Conservation (phyloP, 2,797 vertebrate species). For the Peromyscus attwateri region DNA sequence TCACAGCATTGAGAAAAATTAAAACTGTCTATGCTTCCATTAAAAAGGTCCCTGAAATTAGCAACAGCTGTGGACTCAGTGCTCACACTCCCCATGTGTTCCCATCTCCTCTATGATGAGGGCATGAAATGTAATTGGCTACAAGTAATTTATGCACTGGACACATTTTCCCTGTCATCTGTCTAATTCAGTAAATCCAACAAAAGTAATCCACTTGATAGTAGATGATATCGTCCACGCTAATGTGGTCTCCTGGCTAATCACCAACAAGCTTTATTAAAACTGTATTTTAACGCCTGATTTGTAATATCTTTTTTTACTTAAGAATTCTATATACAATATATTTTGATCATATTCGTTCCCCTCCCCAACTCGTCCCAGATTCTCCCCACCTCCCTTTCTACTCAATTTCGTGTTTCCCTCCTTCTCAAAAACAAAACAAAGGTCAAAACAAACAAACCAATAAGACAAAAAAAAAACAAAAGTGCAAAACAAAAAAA, state of each 20-base stretch:
- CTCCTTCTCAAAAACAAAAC: background rate
- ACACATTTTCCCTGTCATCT: background rate
- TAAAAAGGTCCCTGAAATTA: background rate
- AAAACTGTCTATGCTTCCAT: background rate
- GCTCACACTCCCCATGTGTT: background rate
- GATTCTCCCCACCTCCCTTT: background rate
- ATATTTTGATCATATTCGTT: background rate
- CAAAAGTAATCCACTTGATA: background rate
- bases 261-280: background rate
- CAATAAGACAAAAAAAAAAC: background rate
- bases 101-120: background rate
- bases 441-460: background rate
- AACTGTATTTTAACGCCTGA: background rate
- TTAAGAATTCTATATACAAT: background rate
- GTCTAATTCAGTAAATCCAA: background rate
- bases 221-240: background rate
- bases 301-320: background rate
- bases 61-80: background rate
- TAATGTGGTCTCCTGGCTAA: background rate
- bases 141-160: background rate
- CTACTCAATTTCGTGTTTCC: background rate
- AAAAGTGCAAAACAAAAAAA: background rate
- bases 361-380: background rate
- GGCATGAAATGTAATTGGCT: background rate
- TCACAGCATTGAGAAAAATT: background rate